These are phyloP conservation scores for Cheilosia impressa DNA, from an alignment of 2,888 invertebrate species.

Conservation along the genomic window DNA sequence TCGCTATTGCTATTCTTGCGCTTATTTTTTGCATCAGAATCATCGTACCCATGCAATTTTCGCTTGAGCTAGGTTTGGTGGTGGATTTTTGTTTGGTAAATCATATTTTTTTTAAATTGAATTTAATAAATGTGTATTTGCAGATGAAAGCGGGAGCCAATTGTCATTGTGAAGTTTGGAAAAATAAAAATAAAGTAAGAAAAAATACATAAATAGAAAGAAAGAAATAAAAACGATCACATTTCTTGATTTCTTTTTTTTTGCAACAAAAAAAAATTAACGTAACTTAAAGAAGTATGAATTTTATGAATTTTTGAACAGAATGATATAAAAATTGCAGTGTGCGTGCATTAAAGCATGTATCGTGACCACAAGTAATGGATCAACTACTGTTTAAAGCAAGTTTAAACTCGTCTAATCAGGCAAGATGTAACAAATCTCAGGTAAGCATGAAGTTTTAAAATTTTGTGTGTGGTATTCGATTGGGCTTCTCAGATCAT, in stretches of 20 bases:
- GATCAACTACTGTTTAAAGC: no score
- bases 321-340: neutral
- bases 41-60: constrained; percentile 78
- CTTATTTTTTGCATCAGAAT: constrained; percentile 78
- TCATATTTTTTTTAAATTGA: constrained; percentile 31
- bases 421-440: no score
- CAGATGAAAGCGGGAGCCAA: constrained; percentile 59
- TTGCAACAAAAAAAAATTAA: neutral
- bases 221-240: constrained; percentile 35
- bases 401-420: no score
- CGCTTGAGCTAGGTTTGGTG: constrained; percentile 76
- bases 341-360: no score
- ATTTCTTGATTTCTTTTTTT: constrained; percentile 12
- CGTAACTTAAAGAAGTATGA: neutral
- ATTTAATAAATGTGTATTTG: constrained; percentile 42
- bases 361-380: no score
- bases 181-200: constrained; percentile 31
- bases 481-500: no score
- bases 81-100: constrained; percentile 30
- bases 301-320: neutral
- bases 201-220: constrained; percentile 56
- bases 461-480: no score
- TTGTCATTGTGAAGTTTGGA: constrained; percentile 29
- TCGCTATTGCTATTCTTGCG: constrained; percentile 82
- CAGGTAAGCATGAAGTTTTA: no score